Conservation (phyloP, 2,888 invertebrate species). For the Rutpela maculata region DNA sequence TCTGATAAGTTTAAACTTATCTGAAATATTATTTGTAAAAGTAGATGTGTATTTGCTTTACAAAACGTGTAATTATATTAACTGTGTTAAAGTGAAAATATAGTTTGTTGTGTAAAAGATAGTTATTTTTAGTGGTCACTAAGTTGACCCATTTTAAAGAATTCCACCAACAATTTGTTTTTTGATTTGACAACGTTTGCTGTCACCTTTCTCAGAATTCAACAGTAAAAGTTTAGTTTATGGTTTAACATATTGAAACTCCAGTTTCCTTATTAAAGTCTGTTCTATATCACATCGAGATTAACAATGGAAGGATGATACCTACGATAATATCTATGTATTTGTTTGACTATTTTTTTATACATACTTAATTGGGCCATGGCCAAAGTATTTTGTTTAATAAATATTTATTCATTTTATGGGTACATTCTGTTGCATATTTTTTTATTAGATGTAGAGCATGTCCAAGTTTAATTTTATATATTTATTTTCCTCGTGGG, state of each 20-base stretch:
- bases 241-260: not conserved
- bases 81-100: not conserved
- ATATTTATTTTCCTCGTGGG: not conserved
- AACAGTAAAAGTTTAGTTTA: not conserved
- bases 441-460: not conserved
- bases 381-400: not conserved
- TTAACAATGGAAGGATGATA: not conserved
- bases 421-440: not conserved
- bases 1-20: not conserved
- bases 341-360: not conserved
- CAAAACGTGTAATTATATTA: not conserved
- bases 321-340: not conserved
- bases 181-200: not conserved
- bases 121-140: conserved; percentile 6
- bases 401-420: not conserved
- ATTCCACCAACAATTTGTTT: not conserved
- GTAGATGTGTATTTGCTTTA: not conserved
- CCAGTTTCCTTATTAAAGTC: not conserved
- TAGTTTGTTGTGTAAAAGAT: not conserved
- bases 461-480: not conserved
- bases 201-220: not conserved
- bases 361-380: conserved; percentile 7
- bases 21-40: not conserved
- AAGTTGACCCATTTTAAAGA: conserved; percentile 17
- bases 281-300: too few species aligned